Evolutionary conservation across 2,113 vertebrate species (phyloP).

Genomic region (Furnarius figulus): DNA sequence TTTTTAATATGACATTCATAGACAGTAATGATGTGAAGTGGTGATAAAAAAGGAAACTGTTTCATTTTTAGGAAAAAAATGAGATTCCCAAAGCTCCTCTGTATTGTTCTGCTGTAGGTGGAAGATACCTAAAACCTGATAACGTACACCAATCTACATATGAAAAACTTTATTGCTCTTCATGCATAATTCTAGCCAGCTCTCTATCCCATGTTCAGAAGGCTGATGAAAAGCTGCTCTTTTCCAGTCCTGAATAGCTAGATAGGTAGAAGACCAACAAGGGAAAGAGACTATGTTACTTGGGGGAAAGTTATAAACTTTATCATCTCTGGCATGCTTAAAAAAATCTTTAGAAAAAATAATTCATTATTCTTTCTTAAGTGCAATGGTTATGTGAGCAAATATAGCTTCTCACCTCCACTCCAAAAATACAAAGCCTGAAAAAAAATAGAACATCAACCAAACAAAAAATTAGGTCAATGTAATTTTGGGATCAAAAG

Average conservation of each 20-base stretch:
- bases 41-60: background rate
- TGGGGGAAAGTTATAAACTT: background rate
- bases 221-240: background rate
- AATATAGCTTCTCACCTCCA: background rate
- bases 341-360: background rate
- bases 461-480: background rate
- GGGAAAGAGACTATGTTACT: background rate
- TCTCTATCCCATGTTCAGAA: background rate
- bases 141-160: background rate
- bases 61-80: background rate
- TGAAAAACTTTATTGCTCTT: background rate
- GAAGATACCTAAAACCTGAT: background rate
- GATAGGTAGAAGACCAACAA: background rate
- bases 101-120: background rate
- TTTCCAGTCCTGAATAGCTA: background rate
- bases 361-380: background rate
- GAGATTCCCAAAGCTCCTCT: background rate
- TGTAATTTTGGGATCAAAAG: background rate
- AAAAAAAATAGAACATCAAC: background rate
- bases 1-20: background rate
- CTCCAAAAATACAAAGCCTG: background rate
- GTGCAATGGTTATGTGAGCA: background rate
- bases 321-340: background rate
- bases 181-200: background rate
- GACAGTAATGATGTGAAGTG: background rate